Percentiles rank a stretch among this genome's conserved stretches.
Conservation (phyloP, 2,888 invertebrate genomes). For the Aphidoletes aphidimyza region DNA sequence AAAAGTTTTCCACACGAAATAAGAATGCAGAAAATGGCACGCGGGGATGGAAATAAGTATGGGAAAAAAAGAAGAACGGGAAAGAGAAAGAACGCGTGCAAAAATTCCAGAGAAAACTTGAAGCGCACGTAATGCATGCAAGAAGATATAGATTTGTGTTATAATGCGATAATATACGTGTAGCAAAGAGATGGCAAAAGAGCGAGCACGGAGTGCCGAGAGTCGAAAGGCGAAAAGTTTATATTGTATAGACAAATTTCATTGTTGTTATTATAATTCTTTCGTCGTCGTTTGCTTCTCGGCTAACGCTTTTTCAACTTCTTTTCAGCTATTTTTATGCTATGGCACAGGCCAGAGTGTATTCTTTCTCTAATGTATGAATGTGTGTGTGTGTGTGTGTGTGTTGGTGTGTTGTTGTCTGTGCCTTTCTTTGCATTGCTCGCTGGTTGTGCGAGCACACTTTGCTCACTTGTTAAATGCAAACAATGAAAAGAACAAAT, state of each 20-base stretch:
- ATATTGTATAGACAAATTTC: conserved; percentile 52
- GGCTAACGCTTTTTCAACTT: conserved; percentile 46
- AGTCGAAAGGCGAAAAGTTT: conserved; percentile 39
- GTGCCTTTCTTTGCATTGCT: not conserved
- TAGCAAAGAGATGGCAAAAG: too few relatives aligned
- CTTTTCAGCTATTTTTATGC: not conserved
- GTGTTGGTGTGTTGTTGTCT: not conserved
- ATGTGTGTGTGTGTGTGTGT: too few relatives aligned
- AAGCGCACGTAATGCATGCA: conserved; percentile 51
- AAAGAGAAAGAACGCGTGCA: not conserved
- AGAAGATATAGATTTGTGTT: conserved; percentile 48
- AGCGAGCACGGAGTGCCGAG: not conserved
- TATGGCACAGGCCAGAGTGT: too few relatives aligned
- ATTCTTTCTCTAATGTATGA: too few relatives aligned
- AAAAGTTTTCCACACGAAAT: conserved; percentile 20
- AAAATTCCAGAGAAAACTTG: conserved; percentile 40
- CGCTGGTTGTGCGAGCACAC: not conserved
- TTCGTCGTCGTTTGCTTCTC: conserved; percentile 37
- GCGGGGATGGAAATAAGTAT: not conserved
- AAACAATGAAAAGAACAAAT: conserved; percentile 51
- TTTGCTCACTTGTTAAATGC: conserved; percentile 46
- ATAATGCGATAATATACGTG: conserved; percentile 15
- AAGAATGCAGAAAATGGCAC: not conserved
- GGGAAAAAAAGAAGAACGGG: not conserved
- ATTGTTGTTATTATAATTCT: conserved; percentile 52